A percentile compares a stretch with the other conserved stretches of the same genome.
Evolutionary conservation across 2,888 invertebrate species (phyloP).

Genomic region (Limnephilus lunatus): DNA sequence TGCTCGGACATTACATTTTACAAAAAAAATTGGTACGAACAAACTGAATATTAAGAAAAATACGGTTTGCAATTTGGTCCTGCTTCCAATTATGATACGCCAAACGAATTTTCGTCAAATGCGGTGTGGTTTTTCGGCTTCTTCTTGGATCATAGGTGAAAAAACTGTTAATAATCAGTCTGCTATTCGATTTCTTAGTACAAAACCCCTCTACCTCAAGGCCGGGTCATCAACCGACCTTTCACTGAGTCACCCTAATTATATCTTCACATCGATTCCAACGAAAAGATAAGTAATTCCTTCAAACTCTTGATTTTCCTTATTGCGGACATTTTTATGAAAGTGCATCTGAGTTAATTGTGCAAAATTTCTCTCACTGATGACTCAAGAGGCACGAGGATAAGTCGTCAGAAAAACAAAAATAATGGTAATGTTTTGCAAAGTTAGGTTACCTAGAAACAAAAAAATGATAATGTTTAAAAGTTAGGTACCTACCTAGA

Average conservation of each 20-base stretch:
- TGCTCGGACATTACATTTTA: too few relatives aligned
- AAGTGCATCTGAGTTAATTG: not conserved
- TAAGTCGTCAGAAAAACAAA: not conserved
- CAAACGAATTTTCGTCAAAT: too few relatives aligned
- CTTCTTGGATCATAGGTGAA: too few relatives aligned
- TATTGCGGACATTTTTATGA: constrained; percentile 22
- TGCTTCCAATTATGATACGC: too few relatives aligned
- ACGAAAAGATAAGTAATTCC: not conserved
- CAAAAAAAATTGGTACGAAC: too few relatives aligned
- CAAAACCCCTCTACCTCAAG: not conserved
- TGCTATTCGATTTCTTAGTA: not conserved
- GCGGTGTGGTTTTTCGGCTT: too few relatives aligned
- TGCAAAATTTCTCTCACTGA: not conserved
- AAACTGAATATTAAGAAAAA: too few relatives aligned
- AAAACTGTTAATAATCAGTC: not conserved
- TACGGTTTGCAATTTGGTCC: too few relatives aligned
- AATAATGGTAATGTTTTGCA: not conserved
- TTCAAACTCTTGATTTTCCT: constrained; percentile 32
- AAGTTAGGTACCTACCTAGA: too few relatives aligned
- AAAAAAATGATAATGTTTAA: too few relatives aligned
- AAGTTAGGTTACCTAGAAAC: too few relatives aligned
- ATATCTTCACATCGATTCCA: not conserved
- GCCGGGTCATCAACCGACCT: not conserved
- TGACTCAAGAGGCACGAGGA: not conserved
- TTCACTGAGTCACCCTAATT: not conserved